Conservation (phyloP, 2,797 vertebrate genomes). For the Coendou prehensilis region DNA sequence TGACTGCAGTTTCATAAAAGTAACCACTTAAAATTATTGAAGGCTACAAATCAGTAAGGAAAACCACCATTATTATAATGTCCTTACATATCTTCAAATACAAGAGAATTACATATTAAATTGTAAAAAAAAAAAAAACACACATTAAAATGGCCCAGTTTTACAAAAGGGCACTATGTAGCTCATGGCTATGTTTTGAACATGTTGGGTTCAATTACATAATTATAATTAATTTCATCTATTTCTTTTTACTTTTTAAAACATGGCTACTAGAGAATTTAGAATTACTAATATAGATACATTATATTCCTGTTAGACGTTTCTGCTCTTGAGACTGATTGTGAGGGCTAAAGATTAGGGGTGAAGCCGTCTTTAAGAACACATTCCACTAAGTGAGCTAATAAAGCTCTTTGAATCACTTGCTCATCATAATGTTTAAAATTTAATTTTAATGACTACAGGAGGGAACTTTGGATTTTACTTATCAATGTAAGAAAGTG, state of each 20-base stretch:
- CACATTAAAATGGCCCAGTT: neutral
- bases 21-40: neutral
- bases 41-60: neutral
- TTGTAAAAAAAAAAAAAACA: neutral
- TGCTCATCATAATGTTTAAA: conserved; percentile 56
- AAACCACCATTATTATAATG: neutral
- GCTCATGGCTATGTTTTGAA: neutral
- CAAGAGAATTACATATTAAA: neutral
- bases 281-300: neutral
- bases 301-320: neutral
- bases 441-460: conserved; percentile 71
- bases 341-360: neutral
- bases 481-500: conserved; percentile 42
- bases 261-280: neutral
- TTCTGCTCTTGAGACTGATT: neutral
- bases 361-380: conserved; percentile 27
- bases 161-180: neutral
- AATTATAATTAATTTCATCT: neutral
- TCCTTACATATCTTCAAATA: neutral
- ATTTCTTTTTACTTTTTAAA: neutral
- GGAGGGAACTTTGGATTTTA: conserved; percentile 64
- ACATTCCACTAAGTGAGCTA: conserved; percentile 5
- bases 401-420: conserved; percentile 47
- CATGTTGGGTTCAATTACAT: neutral
- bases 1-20: neutral